Conservation (phyloP, 2,113 vertebrate species). For the Callithrix jacchus region DNA sequence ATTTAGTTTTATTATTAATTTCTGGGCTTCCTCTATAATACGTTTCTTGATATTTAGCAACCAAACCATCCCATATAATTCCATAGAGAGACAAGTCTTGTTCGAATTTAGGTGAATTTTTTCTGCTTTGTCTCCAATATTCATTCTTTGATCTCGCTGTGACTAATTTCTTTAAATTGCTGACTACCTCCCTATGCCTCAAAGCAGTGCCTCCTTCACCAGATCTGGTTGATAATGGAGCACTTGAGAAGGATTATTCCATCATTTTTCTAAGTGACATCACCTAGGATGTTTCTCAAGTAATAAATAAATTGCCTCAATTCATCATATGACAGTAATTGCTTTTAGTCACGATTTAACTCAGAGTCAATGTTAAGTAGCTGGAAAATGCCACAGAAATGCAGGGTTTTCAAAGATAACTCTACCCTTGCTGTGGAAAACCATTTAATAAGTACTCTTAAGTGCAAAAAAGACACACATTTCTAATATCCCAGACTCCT, state of each 20-base stretch:
- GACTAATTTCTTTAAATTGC: conserved; percentile 52
- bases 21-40: conserved; percentile 43
- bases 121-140: background rate
- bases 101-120: conserved; percentile 7
- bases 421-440: conserved; percentile 29
- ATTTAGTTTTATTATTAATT: conserved; percentile 67
- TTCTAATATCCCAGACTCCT: conserved; percentile 10
- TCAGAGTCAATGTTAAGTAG: conserved; percentile 65
- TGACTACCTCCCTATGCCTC: background rate
- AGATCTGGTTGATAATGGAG: conserved; percentile 55
- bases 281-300: conserved; percentile 68
- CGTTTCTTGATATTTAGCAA: conserved; percentile 56
- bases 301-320: conserved; percentile 78
- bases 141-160: background rate
- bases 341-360: conserved; percentile 72
- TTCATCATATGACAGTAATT: conserved; percentile 76
- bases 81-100: conserved; percentile 21
- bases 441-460: conserved; percentile 42
- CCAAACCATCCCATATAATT: conserved; percentile 18
- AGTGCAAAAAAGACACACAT: conserved; percentile 48
- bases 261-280: conserved; percentile 76
- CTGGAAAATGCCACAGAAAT: conserved; percentile 61
- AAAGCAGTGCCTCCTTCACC: background rate
- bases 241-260: conserved; percentile 61
- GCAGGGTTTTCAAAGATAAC: conserved; percentile 31